These are phyloP conservation scores for Acrocephalus scirpaceus DNA, from an alignment of 2,797 vertebrate genomes.

Conservation along the genomic window DNA sequence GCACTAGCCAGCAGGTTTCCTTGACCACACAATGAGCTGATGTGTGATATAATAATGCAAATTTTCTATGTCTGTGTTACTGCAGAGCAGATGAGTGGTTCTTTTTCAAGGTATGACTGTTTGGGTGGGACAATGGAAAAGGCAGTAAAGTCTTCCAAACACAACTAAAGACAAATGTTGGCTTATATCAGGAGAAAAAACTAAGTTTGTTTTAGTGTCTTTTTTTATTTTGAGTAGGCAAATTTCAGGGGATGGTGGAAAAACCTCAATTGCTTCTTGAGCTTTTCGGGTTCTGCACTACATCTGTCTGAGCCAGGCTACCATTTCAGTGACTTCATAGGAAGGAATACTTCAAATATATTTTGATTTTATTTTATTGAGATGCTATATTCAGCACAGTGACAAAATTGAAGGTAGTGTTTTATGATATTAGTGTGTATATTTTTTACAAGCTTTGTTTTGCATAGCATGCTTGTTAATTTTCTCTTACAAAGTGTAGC, in stretches of 20 bases:
- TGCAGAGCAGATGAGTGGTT: background rate
- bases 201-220: background rate
- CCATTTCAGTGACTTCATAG: background rate
- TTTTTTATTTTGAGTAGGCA: background rate
- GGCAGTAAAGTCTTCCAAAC: background rate
- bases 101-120: background rate
- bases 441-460: background rate
- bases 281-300: background rate
- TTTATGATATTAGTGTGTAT: background rate
- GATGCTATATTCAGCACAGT: background rate
- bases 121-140: background rate
- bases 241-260: background rate
- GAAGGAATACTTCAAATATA: background rate
- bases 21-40: background rate
- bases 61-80: background rate
- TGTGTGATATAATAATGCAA: background rate
- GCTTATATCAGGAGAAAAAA: background rate
- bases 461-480: background rate
- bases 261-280: background rate
- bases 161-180: background rate
- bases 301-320: background rate
- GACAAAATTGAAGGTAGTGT: background rate
- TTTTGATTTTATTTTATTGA: background rate
- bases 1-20: background rate
- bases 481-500: background rate